phyloP scores from a whole-genome alignment of 92 coral and sea anemone species.

The Chrysogorgia sp. region DNA sequence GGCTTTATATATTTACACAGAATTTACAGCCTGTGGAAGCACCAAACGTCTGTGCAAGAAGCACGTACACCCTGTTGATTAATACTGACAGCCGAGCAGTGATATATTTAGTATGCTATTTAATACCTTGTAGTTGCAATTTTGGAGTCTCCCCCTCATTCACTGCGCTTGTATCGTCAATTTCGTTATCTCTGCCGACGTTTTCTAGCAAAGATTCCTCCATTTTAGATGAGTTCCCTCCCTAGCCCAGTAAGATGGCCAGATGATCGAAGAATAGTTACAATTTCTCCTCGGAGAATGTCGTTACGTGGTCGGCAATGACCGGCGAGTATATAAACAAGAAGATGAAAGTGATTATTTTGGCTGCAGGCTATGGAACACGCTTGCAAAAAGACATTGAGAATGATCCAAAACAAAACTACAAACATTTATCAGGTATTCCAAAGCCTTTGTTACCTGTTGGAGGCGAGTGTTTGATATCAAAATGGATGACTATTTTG shows the following conservation, averaged over 20 bases:
- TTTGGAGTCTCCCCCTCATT: background rate
- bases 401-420: conserved; percentile 48
- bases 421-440: conserved; percentile 55
- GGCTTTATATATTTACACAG: too few relatives aligned
- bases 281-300: background rate
- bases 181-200: conserved; percentile 9
- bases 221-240: background rate
- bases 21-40: too few relatives aligned
- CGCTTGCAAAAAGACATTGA: conserved; percentile 57
- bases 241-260: background rate
- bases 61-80: background rate
- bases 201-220: conserved; percentile 18
- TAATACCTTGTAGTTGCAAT: background rate
- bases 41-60: too few relatives aligned
- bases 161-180: background rate
- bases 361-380: conserved; percentile 72
- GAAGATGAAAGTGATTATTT: conserved; percentile 58
- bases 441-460: conserved; percentile 68
- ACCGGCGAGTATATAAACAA: background rate
- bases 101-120: background rate
- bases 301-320: background rate
- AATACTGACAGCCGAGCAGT: background rate
- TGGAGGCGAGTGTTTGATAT: conserved; percentile 60
- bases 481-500: conserved; percentile 59
- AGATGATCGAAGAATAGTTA: background rate